These are phyloP conservation scores for Laupala kohalensis DNA, from an alignment of 1,140 invertebrate species.

Conservation along the genomic window DNA sequence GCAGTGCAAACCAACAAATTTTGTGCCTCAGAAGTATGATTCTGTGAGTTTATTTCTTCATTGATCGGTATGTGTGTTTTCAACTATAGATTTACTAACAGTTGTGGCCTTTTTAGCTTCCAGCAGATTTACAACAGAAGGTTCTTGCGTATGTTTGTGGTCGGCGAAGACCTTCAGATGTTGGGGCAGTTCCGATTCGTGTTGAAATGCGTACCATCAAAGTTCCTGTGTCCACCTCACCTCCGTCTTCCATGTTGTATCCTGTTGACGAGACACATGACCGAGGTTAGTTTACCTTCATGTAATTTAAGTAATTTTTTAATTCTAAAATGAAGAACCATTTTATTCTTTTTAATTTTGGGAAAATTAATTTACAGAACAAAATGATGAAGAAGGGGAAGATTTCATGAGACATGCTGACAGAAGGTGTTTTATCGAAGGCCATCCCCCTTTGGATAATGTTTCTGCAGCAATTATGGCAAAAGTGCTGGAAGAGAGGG, in stretches of 20 bases:
- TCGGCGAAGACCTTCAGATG: slow-evolving; percentile 37
- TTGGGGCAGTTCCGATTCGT: slow-evolving; percentile 2
- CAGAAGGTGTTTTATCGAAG: slow-evolving; percentile 24
- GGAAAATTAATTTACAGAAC: slow-evolving; percentile 18
- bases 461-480: slow-evolving; percentile 88
- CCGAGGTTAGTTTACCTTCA: neutral
- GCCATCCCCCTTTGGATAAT: slow-evolving; percentile 45
- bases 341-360: slow-evolving; percentile 18
- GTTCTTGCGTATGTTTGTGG: slow-evolving; percentile 61
- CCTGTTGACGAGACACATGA: slow-evolving; percentile 1
- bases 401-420: slow-evolving; percentile 34
- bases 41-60: slow-evolving; percentile 47
- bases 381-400: slow-evolving; percentile 16
- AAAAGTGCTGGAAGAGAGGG: slow-evolving; percentile 77
- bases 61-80: neutral
- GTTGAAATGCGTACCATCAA: slow-evolving; percentile 39
- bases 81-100: neutral
- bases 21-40: slow-evolving; percentile 83
- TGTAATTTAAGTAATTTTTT: no score
- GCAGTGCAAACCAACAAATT: slow-evolving; percentile 90
- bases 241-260: slow-evolving; percentile 75
- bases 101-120: slow-evolving; percentile 50
- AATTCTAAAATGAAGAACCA: neutral
- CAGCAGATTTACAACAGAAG: slow-evolving; percentile 77
- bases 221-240: slow-evolving; percentile 71